A percentile compares a stretch with the other conserved stretches of the same genome.
Conservation (phyloP, 2,797 vertebrate species). For the Takifugu ocellatus region DNA sequence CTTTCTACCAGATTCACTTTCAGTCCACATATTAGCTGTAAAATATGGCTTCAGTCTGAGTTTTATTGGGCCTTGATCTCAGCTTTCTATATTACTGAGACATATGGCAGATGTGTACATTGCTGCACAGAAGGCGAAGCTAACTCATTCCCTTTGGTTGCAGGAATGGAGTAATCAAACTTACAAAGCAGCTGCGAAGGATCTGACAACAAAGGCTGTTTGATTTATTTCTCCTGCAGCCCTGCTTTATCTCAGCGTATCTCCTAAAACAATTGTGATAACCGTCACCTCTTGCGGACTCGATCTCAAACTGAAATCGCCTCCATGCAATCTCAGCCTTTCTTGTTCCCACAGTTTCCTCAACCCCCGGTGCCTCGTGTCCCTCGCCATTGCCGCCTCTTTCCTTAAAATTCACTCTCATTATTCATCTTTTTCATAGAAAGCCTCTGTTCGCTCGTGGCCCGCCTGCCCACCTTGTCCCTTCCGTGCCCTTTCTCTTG, state of each 20-base stretch:
- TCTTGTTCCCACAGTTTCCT: constrained; percentile 36
- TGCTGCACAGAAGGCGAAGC: constrained; percentile 6
- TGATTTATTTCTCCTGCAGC: constrained; percentile 39
- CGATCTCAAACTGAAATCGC: constrained; percentile 25
- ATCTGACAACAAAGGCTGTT: constrained; percentile 40
- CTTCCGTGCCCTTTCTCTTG: constrained; percentile 50
- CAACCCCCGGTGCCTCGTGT: neutral
- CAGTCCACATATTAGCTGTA: constrained; percentile 31
- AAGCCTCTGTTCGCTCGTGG: constrained; percentile 48
- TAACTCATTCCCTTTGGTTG: constrained; percentile 22
- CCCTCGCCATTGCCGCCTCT: constrained; percentile 9
- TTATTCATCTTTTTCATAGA: constrained; percentile 50
- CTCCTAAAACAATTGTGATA: constrained; percentile 42
- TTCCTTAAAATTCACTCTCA: constrained; percentile 34
- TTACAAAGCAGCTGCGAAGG: constrained; percentile 35
- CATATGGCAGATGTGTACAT: constrained; percentile 26
- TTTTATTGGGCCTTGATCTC: constrained; percentile 41
- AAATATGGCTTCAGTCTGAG: constrained; percentile 37
- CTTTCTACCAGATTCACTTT: constrained; percentile 5
- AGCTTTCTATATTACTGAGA: constrained; percentile 40
- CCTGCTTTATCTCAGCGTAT: constrained; percentile 32
- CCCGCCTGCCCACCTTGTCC: constrained; percentile 52
- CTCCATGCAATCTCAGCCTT: constrained; percentile 30
- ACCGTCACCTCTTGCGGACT: constrained; percentile 33
- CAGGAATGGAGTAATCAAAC: constrained; percentile 39